A percentile compares a stretch with the other conserved stretches of the same genome.
These are phyloP conservation scores for Brachynemurus nebulosus DNA, from an alignment of 2,888 invertebrate species.

Conservation along the genomic window DNA sequence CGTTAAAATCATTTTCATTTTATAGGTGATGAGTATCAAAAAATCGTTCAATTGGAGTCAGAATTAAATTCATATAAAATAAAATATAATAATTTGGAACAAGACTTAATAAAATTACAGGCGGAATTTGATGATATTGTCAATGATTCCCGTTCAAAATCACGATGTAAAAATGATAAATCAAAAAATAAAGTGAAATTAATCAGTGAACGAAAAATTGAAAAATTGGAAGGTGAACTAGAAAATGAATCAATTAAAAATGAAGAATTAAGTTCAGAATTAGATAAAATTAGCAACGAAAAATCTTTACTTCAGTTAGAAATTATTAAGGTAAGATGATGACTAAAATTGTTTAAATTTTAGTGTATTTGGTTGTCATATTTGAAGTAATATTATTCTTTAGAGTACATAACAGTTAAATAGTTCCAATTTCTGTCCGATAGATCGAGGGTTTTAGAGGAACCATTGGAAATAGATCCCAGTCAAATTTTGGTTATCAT, in stretches of 20 bases:
- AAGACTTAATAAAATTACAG: not conserved
- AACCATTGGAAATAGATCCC: too few relatives aligned
- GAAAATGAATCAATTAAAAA: not conserved
- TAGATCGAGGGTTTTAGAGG: too few relatives aligned
- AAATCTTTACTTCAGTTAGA: not conserved
- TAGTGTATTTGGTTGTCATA: too few relatives aligned
- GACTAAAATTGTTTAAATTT: too few relatives aligned
- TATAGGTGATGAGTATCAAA: too few relatives aligned
- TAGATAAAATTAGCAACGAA: not conserved
- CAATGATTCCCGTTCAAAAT: too few relatives aligned
- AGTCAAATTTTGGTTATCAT: too few relatives aligned
- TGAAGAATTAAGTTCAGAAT: not conserved
- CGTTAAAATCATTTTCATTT: too few relatives aligned
- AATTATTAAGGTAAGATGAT: not conserved
- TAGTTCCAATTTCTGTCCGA: too few relatives aligned
- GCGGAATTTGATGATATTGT: not conserved
- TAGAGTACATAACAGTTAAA: too few relatives aligned
- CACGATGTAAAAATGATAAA: not conserved
- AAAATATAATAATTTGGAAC: too few relatives aligned
- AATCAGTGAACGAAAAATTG: not conserved
- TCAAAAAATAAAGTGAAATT: not conserved
- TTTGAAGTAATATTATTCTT: too few relatives aligned
- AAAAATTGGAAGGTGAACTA: not conserved
- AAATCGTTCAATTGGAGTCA: not conserved
- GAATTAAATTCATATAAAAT: conserved; percentile 1